Base-by-base conservation (phyloP, 1,140 invertebrate species). In the Neodiprion fabricii region DNA sequence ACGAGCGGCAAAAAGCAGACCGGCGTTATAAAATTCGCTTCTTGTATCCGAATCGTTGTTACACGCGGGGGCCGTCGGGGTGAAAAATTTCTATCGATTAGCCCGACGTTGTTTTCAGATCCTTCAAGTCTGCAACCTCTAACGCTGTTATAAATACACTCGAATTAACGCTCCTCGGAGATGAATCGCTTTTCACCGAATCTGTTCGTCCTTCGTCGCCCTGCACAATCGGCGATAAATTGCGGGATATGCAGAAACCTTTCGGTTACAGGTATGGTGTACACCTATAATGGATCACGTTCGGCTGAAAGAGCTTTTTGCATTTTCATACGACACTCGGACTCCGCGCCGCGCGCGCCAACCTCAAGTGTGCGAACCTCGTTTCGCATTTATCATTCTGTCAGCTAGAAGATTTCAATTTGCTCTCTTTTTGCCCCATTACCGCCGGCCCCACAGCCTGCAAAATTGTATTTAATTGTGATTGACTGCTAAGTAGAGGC, bases 391-490 rank as follows among this genome's bases (percentile, higher is more conserved):
- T 85, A 87, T 87, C 86, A 86, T 86, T 81, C 85, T 84, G 86
- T 86, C 86, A 85, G 85, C 81, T 85, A 86, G 82, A 83, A 86
- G 85, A 86, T 86, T 87, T 87, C 83, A 86, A 87, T 87, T 87
- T 87, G 85, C 84, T 87, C 85, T 84, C 84, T 87, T 87, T 87
- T 86, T 86, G 84, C 80, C 70, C 80, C 84, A 85, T 85, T 83
- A 85, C 82, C 78, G 78, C 72, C 11, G 76, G 74, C 72, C 80
- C 77, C 76, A 79, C 76, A 72, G 79, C 76, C 79, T 79, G 84
- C 84, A 87, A 87, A 86, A 87, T 86, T 85, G 84, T 87, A 86
- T 87, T 86, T 87, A 87, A 87, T 87, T 86, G 85, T 87, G 86
- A 87, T 87, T 87, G 85, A 87, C 86, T 86, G 86, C 84, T 83